Evolutionary conservation across 2,797 vertebrate species (phyloP).

Genomic region (Sebastes paucispinis): DNA sequence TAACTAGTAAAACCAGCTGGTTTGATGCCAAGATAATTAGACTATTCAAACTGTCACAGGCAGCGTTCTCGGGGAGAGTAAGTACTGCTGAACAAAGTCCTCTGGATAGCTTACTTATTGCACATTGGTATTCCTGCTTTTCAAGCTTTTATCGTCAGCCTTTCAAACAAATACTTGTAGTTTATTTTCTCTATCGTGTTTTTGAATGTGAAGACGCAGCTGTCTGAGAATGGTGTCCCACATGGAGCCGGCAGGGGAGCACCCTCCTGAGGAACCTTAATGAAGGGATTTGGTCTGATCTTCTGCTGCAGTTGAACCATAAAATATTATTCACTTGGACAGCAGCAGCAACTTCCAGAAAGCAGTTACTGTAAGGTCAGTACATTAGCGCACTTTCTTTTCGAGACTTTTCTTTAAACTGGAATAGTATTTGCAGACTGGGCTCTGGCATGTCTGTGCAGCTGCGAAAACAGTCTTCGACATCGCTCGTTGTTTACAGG

Average conservation of each 20-base stretch:
- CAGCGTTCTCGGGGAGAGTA: not conserved
- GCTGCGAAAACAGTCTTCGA: constrained; percentile 52
- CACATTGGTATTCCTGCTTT: not conserved
- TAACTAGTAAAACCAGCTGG: not conserved
- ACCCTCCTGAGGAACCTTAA: constrained; percentile 44
- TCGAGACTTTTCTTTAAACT: not conserved
- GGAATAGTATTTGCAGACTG: not conserved
- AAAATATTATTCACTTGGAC: constrained; percentile 26
- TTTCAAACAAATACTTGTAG: not conserved
- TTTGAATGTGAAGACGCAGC: constrained; percentile 30
- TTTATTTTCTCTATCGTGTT: constrained; percentile 2
- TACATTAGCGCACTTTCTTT: not conserved
- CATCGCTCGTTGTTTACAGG: not conserved
- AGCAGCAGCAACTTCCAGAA: constrained; percentile 7
- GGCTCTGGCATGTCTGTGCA: not conserved
- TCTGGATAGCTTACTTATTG: constrained; percentile 70
- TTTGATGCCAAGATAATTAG: not conserved
- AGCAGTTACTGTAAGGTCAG: constrained; percentile 49
- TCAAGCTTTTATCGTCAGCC: not conserved
- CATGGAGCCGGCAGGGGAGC: constrained; percentile 42
- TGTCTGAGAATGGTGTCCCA: constrained; percentile 8
- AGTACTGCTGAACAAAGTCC: constrained; percentile 72
- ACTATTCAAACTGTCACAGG: not conserved
- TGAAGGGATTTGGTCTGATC: constrained; percentile 51
- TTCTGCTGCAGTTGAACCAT: constrained; percentile 23